Evolutionary conservation across 2,113 vertebrate genomes (phyloP).

Genomic region (Anolis sagrei): DNA sequence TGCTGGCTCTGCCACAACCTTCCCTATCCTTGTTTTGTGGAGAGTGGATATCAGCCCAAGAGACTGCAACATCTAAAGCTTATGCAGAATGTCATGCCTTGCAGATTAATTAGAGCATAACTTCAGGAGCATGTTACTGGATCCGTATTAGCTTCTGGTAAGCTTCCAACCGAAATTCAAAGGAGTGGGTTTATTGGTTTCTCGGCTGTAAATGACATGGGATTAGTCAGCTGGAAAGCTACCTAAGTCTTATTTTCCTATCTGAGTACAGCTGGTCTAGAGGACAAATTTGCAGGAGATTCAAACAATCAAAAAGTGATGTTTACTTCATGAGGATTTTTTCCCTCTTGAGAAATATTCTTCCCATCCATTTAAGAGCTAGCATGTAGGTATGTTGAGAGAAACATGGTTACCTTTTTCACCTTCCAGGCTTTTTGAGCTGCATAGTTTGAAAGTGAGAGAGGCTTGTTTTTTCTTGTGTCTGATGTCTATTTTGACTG

Average conservation of each 20-base stretch:
- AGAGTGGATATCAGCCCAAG: too few species aligned
- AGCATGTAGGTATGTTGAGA: neutral
- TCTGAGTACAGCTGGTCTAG: neutral
- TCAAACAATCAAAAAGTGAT: neutral
- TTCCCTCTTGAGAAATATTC: neutral
- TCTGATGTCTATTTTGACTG: neutral
- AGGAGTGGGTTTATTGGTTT: constrained; percentile 18
- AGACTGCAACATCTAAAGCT: constrained; percentile 9
- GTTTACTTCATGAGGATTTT: neutral
- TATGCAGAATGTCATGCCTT: neutral
- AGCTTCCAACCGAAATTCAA: neutral
- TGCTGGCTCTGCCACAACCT: fast-evolving
- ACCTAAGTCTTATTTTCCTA: constrained; percentile 11
- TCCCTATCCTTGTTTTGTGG: neutral
- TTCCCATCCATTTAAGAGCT: neutral
- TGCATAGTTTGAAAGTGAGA: neutral
- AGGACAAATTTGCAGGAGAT: neutral
- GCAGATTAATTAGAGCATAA: constrained; percentile 2
- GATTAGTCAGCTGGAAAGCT: neutral
- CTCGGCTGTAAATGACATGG: neutral
- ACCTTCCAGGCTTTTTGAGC: neutral
- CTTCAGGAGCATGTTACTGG: fast-evolving
- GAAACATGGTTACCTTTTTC: neutral
- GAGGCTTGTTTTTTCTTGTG: neutral
- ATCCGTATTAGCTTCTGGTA: neutral